Percentiles rank a stretch among this genome's conserved stretches.
phyloP scores from a whole-genome alignment of 2,797 vertebrate species.

The Synanceia verrucosa region DNA sequence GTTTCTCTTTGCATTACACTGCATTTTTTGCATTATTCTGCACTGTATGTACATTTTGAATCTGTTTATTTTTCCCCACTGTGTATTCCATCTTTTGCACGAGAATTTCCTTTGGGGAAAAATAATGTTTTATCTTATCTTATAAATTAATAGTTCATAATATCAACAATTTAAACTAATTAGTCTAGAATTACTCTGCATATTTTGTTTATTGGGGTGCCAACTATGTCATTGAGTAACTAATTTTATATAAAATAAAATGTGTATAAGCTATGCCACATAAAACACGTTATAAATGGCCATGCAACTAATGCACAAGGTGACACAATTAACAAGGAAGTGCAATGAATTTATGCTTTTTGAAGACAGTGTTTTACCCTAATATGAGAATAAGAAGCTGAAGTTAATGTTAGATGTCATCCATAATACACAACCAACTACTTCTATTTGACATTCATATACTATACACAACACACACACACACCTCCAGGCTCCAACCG shows the following conservation, averaged over 20 bases:
- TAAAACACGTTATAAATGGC: background rate
- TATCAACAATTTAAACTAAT: no score
- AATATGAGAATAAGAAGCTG: constrained; percentile 6
- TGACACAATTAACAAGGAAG: background rate
- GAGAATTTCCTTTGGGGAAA: no score
- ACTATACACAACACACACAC: constrained; percentile 31
- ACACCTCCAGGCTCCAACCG: constrained; percentile 75
- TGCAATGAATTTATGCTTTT: background rate
- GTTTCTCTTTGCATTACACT: no score
- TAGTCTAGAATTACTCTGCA: background rate
- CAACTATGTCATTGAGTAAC: background rate
- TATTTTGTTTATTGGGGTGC: background rate
- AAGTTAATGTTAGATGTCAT: constrained; percentile 35
- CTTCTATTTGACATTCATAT: constrained; percentile 23
- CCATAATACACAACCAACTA: constrained; percentile 16
- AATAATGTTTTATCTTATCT: no score
- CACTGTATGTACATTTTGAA: no score
- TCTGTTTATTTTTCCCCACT: no score
- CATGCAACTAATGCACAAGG: background rate
- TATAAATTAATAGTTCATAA: background rate
- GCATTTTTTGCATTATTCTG: no score
- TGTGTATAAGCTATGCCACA: background rate
- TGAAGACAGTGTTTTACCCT: background rate
- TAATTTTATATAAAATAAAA: background rate
- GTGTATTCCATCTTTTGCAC: no score